A percentile compares a stretch with the other conserved stretches of the same genome.
Evolutionary conservation across 2,113 vertebrate species (phyloP).

Genomic region (Xyrauchen texanus): DNA sequence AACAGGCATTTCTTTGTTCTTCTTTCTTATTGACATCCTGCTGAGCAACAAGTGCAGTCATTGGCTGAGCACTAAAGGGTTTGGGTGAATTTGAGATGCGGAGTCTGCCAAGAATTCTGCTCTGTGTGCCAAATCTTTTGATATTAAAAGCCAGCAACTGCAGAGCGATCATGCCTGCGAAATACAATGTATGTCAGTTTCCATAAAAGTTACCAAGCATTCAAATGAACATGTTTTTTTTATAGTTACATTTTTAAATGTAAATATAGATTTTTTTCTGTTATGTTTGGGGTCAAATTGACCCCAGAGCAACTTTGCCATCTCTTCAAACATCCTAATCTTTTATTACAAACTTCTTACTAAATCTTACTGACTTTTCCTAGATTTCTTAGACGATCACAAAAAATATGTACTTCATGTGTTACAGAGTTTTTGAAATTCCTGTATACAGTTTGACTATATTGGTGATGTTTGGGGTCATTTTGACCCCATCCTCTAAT

Average conservation of each 20-base stretch:
- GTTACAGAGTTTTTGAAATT: too few relatives aligned
- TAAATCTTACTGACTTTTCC: too few relatives aligned
- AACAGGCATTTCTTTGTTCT: conserved; percentile 22
- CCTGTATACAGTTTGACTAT: too few relatives aligned
- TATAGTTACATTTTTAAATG: background rate
- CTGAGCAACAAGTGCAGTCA: conserved; percentile 25
- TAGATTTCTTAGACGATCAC: too few relatives aligned
- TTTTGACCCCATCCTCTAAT: too few relatives aligned
- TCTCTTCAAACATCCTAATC: too few relatives aligned
- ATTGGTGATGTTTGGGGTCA: too few relatives aligned
- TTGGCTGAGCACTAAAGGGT: conserved; percentile 11
- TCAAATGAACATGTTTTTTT: background rate
- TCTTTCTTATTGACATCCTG: background rate
- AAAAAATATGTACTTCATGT: too few relatives aligned
- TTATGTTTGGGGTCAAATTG: too few relatives aligned
- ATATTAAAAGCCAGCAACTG: conserved; percentile 2
- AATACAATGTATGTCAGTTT: conserved; percentile 4
- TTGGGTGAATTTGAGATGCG: conserved; percentile 7
- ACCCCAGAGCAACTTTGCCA: too few relatives aligned
- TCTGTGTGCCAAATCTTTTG: conserved; percentile 8
- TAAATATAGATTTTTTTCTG: too few relatives aligned
- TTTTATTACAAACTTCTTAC: too few relatives aligned
- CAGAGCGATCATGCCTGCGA: background rate
- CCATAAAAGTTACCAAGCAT: background rate
- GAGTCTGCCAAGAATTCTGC: conserved; percentile 10